These are phyloP conservation scores for Streptopelia turtur DNA, from an alignment of 2,797 vertebrate genomes.

Conservation along the genomic window DNA sequence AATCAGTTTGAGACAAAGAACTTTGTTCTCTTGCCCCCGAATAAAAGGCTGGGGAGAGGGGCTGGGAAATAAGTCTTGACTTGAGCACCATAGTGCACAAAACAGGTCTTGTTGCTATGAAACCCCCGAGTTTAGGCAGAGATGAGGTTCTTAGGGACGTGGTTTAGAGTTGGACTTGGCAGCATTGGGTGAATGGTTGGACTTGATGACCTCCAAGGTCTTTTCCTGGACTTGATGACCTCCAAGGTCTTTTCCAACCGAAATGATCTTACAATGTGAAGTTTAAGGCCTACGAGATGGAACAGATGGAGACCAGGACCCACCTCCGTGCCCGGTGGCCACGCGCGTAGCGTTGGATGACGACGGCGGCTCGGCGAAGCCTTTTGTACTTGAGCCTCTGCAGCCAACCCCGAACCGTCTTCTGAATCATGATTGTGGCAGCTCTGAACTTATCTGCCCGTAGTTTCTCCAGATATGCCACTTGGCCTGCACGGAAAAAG, in stretches of 20 bases:
- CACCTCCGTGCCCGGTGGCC: conserved; percentile 91
- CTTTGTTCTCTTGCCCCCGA: background rate
- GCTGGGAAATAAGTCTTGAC: background rate
- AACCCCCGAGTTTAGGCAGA: background rate
- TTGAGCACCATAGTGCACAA: rapidly evolving
- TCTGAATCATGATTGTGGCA: conserved; percentile 95
- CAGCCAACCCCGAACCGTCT: conserved; percentile 92
- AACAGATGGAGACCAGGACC: background rate
- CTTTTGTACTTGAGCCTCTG: conserved; percentile 84
- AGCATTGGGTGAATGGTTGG: too few species aligned
- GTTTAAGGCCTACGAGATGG: rapidly evolving
- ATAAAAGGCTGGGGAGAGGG: background rate
- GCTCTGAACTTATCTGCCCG: conserved; percentile 90
- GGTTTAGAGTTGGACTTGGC: too few species aligned
- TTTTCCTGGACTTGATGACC: too few species aligned
- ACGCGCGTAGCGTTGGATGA: conserved; percentile 85
- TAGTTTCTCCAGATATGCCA: conserved; percentile 95
- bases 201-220: too few species aligned
- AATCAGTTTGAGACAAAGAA: background rate
- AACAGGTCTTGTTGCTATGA: rapidly evolving
- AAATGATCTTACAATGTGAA: too few species aligned
- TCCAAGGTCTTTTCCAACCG: too few species aligned
- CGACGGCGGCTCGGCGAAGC: conserved; percentile 77
- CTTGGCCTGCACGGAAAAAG: conserved; percentile 97
- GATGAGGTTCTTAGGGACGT: too few species aligned